Percentiles rank a stretch among this genome's conserved stretches.
Conservation (phyloP, 30 jellyfish, hydroid and myxozoan species). For the Chironex yamaguchii region DNA sequence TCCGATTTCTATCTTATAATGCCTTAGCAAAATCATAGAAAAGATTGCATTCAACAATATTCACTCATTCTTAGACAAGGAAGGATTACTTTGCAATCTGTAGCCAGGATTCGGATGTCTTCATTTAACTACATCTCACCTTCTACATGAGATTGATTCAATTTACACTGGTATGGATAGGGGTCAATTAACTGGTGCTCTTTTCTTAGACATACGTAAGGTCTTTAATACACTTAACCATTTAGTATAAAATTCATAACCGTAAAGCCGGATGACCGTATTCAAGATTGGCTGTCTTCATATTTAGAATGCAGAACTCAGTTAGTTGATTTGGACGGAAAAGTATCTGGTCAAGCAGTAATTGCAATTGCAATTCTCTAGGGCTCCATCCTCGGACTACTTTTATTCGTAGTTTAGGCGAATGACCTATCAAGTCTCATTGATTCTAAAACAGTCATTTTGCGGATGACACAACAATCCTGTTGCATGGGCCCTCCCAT, state of each 20-base stretch:
- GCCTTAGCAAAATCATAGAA: constrained; percentile 10
- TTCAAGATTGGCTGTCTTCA: neutral
- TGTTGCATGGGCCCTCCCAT: constrained; percentile 36
- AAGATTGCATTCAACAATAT: neutral
- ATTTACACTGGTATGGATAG: too few species aligned
- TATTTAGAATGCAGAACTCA: neutral
- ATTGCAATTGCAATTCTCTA: neutral
- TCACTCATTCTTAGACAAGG: neutral
- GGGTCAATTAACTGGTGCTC: too few species aligned
- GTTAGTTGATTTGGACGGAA: neutral
- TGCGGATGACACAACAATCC: constrained; percentile 51
- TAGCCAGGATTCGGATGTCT: neutral
- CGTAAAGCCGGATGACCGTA: neutral
- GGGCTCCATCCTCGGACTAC: too few species aligned
- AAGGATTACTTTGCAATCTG: neutral
- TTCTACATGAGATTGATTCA: too few species aligned
- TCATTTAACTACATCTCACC: neutral
- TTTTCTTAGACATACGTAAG: too few species aligned
- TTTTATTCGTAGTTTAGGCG: neutral
- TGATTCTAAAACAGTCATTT: constrained; percentile 27
- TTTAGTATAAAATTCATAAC: neutral
- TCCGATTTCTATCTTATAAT: neutral
- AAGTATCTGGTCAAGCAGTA: neutral
- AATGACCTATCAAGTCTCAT: constrained; percentile 12
- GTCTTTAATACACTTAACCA: too few species aligned